Evolutionary conservation across 2,797 vertebrate genomes (phyloP).

Genomic region (Darevskia mixta): DNA sequence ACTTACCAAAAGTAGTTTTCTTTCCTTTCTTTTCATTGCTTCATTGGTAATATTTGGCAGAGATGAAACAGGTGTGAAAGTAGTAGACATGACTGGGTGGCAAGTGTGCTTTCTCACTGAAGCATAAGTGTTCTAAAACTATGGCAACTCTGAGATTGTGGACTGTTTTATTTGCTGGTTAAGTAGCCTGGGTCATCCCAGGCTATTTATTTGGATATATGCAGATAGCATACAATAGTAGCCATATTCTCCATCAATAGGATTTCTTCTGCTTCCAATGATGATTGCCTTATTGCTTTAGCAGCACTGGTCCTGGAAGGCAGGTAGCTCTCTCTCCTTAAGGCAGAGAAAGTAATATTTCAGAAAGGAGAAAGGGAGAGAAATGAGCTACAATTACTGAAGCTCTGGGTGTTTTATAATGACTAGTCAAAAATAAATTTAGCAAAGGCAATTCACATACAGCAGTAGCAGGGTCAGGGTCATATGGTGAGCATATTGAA

Average conservation of each 20-base stretch:
- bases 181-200: background rate
- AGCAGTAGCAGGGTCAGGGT: background rate
- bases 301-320: background rate
- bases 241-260: constrained; percentile 1
- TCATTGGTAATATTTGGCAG: background rate
- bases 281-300: background rate
- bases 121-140: fast-evolving
- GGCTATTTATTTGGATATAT: background rate
- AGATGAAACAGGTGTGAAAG: constrained; percentile 13
- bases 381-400: constrained; percentile 11
- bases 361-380: background rate
- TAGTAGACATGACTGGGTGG: background rate
- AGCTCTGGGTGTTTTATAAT: constrained; percentile 15
- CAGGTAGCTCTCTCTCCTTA: background rate
- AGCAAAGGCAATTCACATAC: background rate
- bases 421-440: constrained; percentile 23
- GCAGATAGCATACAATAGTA: background rate
- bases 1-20: background rate
- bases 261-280: background rate
- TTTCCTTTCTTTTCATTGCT: background rate
- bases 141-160: background rate
- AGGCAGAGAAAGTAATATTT: fast-evolving
- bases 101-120: background rate
- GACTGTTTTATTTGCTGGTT: background rate
- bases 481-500: constrained; percentile 24